Conservation (phyloP, 2,888 invertebrate genomes). For the Tethea ocularis region DNA sequence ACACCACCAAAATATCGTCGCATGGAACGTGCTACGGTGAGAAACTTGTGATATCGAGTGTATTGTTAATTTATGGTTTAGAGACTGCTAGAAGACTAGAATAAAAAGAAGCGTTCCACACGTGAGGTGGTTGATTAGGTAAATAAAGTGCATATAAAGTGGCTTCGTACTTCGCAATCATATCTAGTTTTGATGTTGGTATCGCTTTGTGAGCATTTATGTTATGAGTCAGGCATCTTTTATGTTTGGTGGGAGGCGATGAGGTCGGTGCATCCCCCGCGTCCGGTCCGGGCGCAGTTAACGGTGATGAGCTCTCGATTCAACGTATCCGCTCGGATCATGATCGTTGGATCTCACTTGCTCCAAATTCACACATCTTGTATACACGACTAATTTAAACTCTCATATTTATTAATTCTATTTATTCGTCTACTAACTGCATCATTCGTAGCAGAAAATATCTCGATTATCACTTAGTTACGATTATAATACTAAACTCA, state of each 20-base stretch:
- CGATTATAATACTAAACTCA: conserved; percentile 24
- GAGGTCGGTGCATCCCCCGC: conserved; percentile 49
- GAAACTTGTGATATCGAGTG: conserved; percentile 79
- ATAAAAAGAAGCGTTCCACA: conserved; percentile 47
- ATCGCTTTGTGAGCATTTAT: conserved; percentile 46
- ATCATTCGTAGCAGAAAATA: conserved; percentile 43
- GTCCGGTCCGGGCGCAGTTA: conserved; percentile 52
- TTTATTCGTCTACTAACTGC: conserved; percentile 52
- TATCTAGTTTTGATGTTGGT: conserved; percentile 37
- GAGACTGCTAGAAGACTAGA: conserved; percentile 53
- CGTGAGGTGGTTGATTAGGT: conserved; percentile 36
- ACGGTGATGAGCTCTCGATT: conserved; percentile 76
- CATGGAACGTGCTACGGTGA: conserved; percentile 57
- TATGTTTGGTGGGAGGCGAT: conserved; percentile 43
- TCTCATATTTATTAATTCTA: conserved; percentile 31
- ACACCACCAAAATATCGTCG: conserved; percentile 57
- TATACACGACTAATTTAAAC: conserved; percentile 29
- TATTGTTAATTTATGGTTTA: conserved; percentile 68
- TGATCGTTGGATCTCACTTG: conserved; percentile 38
- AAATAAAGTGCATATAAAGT: conserved; percentile 52
- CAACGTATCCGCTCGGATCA: conserved; percentile 54
- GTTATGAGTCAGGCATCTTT: conserved; percentile 52
- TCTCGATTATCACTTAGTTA: conserved; percentile 34
- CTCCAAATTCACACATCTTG: conserved; percentile 31
- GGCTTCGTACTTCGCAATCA: conserved; percentile 40